Conservation (phyloP, 2,113 vertebrate genomes). For the Dasyurus viverrinus region DNA sequence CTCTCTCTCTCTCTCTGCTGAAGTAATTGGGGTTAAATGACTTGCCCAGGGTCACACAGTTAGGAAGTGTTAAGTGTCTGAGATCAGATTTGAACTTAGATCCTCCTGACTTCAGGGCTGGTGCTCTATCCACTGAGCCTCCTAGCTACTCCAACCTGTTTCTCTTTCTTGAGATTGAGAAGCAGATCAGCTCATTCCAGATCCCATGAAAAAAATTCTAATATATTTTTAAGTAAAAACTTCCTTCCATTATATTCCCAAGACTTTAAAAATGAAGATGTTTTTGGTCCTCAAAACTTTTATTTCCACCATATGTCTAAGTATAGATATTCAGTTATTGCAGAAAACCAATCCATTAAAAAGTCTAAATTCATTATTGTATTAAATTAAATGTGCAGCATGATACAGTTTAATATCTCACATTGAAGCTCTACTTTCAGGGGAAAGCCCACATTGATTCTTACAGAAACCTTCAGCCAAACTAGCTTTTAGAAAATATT, state of each 20-base stretch:
- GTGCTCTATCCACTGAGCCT: no score
- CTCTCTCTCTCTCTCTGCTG: no score
- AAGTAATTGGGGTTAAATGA: no score
- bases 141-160: not conserved
- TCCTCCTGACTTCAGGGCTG: no score
- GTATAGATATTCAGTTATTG: not conserved
- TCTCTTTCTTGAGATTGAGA: not conserved
- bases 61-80: no score
- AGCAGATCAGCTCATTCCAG: not conserved
- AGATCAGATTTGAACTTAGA: no score
- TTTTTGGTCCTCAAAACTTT: not conserved
- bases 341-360: slow-evolving; percentile 12
- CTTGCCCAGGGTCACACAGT: no score
- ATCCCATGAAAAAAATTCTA: not conserved
- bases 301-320: not conserved
- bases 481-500: slow-evolving; percentile 36
- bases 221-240: slow-evolving; percentile 24
- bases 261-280: slow-evolving; percentile 16
- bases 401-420: slow-evolving; percentile 54
- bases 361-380: not conserved
- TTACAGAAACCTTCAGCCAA: slow-evolving; percentile 27
- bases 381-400: slow-evolving; percentile 31
- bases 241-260: not conserved
- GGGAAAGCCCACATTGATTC: slow-evolving; percentile 44
- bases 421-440: slow-evolving; percentile 20